Evolutionary conservation across 2,888 invertebrate species (phyloP).

Genomic region (Troides oblongomaculatus): DNA sequence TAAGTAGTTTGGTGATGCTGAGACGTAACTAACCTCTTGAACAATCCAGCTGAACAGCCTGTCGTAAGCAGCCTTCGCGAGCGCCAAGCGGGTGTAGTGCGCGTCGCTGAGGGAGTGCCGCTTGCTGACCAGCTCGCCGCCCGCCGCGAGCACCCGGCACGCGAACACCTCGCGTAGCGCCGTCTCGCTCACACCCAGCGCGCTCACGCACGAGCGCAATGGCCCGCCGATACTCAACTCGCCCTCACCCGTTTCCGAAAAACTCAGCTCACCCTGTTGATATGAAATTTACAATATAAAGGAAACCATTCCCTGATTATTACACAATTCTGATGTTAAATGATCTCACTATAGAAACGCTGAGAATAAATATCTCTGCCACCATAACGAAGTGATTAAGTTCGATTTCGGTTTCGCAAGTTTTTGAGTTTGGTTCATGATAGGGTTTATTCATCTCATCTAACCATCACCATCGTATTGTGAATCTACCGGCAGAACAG

Average conservation of each 20-base stretch:
- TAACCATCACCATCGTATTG: too few species aligned
- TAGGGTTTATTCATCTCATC: too few species aligned
- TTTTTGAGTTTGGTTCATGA: too few species aligned
- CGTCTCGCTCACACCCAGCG: constrained; percentile 74
- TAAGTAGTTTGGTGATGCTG: too few species aligned
- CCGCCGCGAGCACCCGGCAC: constrained; percentile 94
- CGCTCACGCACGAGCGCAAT: constrained; percentile 66
- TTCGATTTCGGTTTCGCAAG: too few species aligned
- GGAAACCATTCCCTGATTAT: too few species aligned
- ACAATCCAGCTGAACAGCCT: constrained; percentile 97
- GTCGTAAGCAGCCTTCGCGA: constrained; percentile 97
- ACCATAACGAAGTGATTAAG: too few species aligned
- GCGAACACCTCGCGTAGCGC: constrained; percentile 86
- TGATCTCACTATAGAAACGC: too few species aligned
- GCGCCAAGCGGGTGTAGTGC: constrained; percentile 92
- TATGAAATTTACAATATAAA: too few species aligned
- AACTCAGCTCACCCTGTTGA: constrained; percentile 72
- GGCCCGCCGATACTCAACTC: constrained; percentile 80
- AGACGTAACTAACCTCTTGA: constrained; percentile 63
- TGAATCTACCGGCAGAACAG: too few species aligned
- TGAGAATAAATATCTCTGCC: too few species aligned
- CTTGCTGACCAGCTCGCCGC: constrained; percentile 86
- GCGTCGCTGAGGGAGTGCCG: constrained; percentile 92
- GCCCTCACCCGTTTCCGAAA: constrained; percentile 53
- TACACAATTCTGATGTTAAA: too few species aligned